Percentiles rank a stretch among this genome's conserved stretches.
phyloP scores from a whole-genome alignment of 2,113 vertebrate genomes.

The Nothobranchius furzeri region DNA sequence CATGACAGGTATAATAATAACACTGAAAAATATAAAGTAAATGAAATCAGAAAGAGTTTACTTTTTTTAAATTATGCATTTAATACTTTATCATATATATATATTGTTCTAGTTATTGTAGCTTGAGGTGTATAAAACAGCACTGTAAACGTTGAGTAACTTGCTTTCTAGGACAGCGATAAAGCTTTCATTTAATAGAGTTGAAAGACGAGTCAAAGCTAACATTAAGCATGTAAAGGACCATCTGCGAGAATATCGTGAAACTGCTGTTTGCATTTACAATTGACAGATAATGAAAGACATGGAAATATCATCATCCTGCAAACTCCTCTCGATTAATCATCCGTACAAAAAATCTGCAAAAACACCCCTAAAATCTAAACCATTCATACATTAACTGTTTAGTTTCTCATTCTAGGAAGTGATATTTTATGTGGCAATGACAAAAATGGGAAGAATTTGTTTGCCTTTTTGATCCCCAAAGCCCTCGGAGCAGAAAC shows the following conservation, averaged over 20 bases:
- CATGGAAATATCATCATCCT: constrained; percentile 52
- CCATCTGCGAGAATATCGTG: constrained; percentile 38
- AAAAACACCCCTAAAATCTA: constrained; percentile 48
- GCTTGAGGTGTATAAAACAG: constrained; percentile 69
- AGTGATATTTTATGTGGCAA: constrained; percentile 27
- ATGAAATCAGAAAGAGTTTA: constrained; percentile 62
- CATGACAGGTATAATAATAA: constrained; percentile 59
- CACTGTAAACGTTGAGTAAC: constrained; percentile 69
- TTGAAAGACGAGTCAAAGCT: constrained; percentile 54
- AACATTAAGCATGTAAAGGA: constrained; percentile 53
- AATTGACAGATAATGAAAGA: constrained; percentile 64
- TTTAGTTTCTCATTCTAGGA: constrained; percentile 19
- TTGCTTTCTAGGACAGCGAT: constrained; percentile 61
- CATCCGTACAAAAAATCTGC: constrained; percentile 53
- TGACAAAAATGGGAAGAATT: constrained; percentile 34
- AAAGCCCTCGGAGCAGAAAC: constrained; percentile 45
- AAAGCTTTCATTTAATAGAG: constrained; percentile 64
- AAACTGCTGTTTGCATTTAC: constrained; percentile 67
- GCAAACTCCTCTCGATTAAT: constrained; percentile 39
- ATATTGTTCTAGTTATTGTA: constrained; percentile 59
- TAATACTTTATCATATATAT: constrained; percentile 70
- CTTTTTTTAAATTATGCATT: constrained; percentile 73
- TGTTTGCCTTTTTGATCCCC: constrained; percentile 29
- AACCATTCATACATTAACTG: constrained; percentile 35
- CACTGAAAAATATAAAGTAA: constrained; percentile 63